These are phyloP conservation scores for Holcopasites calliopsidis DNA, from an alignment of 1,140 invertebrate species.

Conservation along the genomic window DNA sequence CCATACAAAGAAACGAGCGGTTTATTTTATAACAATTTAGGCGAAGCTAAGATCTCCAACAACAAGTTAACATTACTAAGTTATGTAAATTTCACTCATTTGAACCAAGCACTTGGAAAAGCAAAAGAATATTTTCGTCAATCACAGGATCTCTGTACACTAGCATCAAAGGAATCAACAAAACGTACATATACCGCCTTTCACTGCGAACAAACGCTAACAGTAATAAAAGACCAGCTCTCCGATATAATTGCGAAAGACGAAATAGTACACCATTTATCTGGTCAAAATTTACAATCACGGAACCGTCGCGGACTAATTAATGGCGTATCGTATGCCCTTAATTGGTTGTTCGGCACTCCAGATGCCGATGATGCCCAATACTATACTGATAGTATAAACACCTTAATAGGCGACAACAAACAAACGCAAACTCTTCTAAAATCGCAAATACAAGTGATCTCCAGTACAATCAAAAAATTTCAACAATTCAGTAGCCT, in stretches of 20 bases:
- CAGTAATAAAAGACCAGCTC: too few relatives aligned
- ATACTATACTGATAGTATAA: constrained; percentile 11
- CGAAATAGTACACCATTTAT: too few relatives aligned
- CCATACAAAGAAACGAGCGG: not conserved
- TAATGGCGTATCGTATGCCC: not conserved
- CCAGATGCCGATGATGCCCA: not conserved
- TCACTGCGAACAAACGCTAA: too few relatives aligned
- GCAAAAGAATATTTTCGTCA: too few relatives aligned
- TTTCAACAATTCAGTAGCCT: constrained; percentile 13
- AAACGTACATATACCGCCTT: too few relatives aligned
- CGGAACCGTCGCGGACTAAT: not conserved
- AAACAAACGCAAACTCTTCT: not conserved
- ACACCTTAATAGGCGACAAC: not conserved
- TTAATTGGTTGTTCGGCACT: not conserved
- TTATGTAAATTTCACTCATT: too few relatives aligned
- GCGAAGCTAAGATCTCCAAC: not conserved
- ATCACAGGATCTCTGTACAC: too few relatives aligned
- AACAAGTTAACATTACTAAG: too few relatives aligned
- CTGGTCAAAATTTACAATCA: too few relatives aligned
- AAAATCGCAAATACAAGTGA: not conserved
- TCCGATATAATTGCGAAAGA: not conserved
- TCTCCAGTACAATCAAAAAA: not conserved
- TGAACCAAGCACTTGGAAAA: too few relatives aligned
- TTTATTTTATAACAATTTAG: not conserved
- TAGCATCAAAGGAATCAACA: too few relatives aligned